Evolutionary conservation across 2,113 vertebrate genomes (phyloP).

Genomic region (Apus apus): DNA sequence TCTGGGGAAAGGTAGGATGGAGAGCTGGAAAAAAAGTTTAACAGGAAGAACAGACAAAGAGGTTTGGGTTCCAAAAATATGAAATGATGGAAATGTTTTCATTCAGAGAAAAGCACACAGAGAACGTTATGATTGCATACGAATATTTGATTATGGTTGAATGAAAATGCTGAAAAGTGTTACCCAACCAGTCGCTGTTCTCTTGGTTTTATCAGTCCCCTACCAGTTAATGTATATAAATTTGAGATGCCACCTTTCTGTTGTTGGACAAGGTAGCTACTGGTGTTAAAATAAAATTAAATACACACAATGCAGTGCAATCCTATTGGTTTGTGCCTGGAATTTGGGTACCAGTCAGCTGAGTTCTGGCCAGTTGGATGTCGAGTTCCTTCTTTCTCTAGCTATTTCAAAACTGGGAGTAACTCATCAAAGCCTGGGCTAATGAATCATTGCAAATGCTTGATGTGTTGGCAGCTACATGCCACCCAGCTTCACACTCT

Average conservation of each 20-base stretch:
- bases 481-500: slow-evolving; percentile 67
- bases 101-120: neutral
- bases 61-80: neutral
- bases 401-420: slow-evolving; percentile 12
- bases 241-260: neutral
- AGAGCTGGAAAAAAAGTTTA: neutral
- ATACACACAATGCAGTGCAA: neutral
- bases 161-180: neutral
- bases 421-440: slow-evolving; percentile 45
- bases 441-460: slow-evolving; percentile 65
- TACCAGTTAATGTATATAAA: neutral
- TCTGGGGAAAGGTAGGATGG: neutral
- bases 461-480: slow-evolving; percentile 61
- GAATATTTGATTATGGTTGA: neutral
- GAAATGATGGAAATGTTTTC: neutral
- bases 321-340: neutral
- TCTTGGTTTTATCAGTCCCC: neutral
- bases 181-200: neutral
- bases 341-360: neutral
- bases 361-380: neutral
- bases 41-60: neutral
- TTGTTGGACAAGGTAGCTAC: neutral
- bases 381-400: neutral
- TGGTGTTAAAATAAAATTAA: neutral
- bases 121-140: neutral